Conservation (phyloP, 2,888 invertebrate genomes). For the Anagyrus pseudococci region DNA sequence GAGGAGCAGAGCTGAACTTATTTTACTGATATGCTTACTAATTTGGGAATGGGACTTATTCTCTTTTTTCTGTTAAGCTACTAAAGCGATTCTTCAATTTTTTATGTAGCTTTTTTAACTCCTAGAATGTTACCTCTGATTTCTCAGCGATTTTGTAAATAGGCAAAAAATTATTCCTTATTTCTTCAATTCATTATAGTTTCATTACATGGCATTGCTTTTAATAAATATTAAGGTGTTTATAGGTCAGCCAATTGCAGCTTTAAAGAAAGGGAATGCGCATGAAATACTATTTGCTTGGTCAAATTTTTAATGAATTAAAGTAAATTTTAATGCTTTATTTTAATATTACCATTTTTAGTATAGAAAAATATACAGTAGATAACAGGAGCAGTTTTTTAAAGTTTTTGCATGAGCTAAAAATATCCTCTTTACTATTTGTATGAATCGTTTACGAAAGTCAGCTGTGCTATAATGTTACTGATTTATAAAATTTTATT, state of each 20-base stretch:
- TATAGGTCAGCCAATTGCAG: constrained; percentile 1
- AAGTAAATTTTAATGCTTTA: neutral
- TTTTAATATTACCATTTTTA: neutral
- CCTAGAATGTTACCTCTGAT: constrained; percentile 20
- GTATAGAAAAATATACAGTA: neutral
- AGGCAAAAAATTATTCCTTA: constrained; percentile 14
- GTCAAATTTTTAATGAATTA: neutral
- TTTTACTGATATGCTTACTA: constrained; percentile 44
- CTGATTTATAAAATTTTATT: too few relatives aligned
- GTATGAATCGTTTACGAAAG: too few relatives aligned
- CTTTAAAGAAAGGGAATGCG: constrained; percentile 6
- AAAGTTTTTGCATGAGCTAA: constrained; percentile 6
- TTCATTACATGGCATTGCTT: constrained; percentile 1
- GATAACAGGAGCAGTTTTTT: neutral
- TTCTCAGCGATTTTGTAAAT: constrained; percentile 21
- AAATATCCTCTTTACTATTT: neutral
- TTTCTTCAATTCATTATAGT: constrained; percentile 9
- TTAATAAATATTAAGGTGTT: constrained; percentile 6
- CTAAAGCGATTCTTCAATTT: constrained; percentile 20
- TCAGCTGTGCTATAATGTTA: too few relatives aligned
- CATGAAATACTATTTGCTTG: constrained; percentile 3
- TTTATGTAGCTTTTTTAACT: constrained; percentile 31
- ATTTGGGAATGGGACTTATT: constrained; percentile 33
- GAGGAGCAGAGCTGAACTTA: constrained; percentile 54
- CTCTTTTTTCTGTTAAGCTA: constrained; percentile 20